phyloP scores from a whole-genome alignment of 64 coral and sea anemone species.

The Anthopleura sola region DNA sequence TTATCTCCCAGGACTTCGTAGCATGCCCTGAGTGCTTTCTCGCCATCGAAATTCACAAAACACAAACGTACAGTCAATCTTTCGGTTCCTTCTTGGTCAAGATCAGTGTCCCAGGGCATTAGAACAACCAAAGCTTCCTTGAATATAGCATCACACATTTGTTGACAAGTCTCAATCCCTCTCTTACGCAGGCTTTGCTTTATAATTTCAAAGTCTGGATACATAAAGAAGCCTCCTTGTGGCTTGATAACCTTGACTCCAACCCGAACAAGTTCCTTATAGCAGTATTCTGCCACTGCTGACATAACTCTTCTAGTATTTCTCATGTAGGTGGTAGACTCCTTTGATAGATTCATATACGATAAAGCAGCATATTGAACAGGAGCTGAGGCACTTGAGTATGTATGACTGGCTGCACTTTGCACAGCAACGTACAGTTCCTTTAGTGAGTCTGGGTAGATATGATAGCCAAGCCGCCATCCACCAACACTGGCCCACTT shows the following conservation, averaged over 20 bases:
- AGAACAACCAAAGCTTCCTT: slow-evolving; percentile 26
- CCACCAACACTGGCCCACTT: slow-evolving; percentile 50
- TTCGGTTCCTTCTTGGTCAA: background rate
- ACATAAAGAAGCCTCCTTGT: slow-evolving; percentile 46
- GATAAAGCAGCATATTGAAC: slow-evolving; percentile 49
- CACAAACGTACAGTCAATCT: slow-evolving; percentile 41
- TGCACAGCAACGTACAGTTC: slow-evolving; percentile 25
- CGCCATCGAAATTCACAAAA: slow-evolving; percentile 47
- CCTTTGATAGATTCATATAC: slow-evolving; percentile 14
- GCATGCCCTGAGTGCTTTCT: slow-evolving; percentile 24
- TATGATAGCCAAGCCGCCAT: slow-evolving; percentile 50
- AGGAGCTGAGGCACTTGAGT: slow-evolving; percentile 46
- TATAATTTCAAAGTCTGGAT: slow-evolving; percentile 50
- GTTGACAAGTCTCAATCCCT: slow-evolving; percentile 33
- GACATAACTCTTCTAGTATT: slow-evolving; percentile 15
- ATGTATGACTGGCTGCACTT: slow-evolving; percentile 45
- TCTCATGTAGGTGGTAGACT: slow-evolving; percentile 22
- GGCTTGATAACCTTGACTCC: slow-evolving; percentile 46
- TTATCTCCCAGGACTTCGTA: background rate
- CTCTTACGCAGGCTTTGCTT: slow-evolving; percentile 25
- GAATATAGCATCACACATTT: slow-evolving; percentile 56
- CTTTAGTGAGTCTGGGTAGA: slow-evolving; percentile 26
- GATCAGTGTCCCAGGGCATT: slow-evolving; percentile 43
- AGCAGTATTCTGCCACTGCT: slow-evolving; percentile 29
- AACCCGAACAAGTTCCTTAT: slow-evolving; percentile 17